A percentile compares a stretch with the other conserved stretches of the same genome.
phyloP scores from a whole-genome alignment of 2,888 invertebrate genomes.

The Mimas tiliae region DNA sequence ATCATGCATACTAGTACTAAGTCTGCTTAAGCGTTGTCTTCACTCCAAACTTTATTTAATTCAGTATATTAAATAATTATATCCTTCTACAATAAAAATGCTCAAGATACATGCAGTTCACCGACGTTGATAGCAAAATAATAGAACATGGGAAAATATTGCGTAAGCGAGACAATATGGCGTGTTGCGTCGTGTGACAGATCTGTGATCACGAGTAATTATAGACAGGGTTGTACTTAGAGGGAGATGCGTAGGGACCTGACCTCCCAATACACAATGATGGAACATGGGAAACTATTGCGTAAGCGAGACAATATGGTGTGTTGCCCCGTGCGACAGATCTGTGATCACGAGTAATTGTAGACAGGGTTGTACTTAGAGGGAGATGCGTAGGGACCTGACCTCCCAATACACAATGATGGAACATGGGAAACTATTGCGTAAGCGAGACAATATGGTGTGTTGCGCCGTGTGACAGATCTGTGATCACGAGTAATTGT shows the following conservation, averaged over 20 bases:
- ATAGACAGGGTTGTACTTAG: too few relatives aligned
- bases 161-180: constrained; percentile 11
- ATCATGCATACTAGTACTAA: too few relatives aligned
- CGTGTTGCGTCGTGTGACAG: not conserved
- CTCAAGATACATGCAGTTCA: not conserved
- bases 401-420: not conserved
- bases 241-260: too few relatives aligned
- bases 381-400: not conserved
- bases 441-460: not conserved
- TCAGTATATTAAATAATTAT: not conserved
- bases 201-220: too few relatives aligned
- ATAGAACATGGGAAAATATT: constrained; percentile 7
- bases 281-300: constrained; percentile 1
- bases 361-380: not conserved
- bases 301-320: constrained; percentile 1
- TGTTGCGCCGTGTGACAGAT: too few relatives aligned
- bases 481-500: not conserved
- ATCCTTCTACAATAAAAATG: not conserved
- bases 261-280: not conserved
- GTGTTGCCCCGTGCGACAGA: not conserved
- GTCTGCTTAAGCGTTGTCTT: too few relatives aligned
- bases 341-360: not conserved
- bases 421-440: not conserved
- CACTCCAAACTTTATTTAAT: too few relatives aligned
- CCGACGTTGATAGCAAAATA: constrained; percentile 7